These are phyloP conservation scores for Globodera ellingtonae DNA, from an alignment of 1,140 invertebrate genomes.

Conservation along the genomic window DNA sequence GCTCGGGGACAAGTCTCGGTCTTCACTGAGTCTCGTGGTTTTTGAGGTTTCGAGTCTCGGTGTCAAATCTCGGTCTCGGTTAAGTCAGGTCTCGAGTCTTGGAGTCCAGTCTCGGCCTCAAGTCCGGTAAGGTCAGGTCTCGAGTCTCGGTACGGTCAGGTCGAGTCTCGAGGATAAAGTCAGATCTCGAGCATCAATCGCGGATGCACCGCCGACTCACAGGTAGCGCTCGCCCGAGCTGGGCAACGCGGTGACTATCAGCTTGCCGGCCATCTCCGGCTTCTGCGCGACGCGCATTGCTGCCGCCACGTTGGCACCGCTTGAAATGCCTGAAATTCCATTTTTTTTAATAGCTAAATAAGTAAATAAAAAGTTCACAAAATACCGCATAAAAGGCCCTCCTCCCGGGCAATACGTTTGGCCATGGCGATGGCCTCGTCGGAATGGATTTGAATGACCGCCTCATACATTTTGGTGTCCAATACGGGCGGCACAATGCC, in stretches of 20 bases:
- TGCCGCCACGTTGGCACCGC: conserved; percentile 55
- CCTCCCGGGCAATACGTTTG: conserved; percentile 59
- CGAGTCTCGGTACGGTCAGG: too few relatives aligned
- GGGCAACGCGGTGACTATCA: conserved; percentile 63
- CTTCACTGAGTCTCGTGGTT: neutral
- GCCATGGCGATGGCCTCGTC: conserved; percentile 65
- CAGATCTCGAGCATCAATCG: conserved; percentile 2
- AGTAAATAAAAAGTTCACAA: neutral
- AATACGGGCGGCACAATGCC: conserved; percentile 57
- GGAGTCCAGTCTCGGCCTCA: neutral
- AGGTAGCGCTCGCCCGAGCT: conserved; percentile 63
- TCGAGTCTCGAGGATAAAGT: neutral
- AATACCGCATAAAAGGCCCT: conserved; percentile 61
- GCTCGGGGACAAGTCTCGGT: neutral
- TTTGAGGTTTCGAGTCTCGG: neutral
- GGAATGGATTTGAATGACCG: conserved; percentile 44
- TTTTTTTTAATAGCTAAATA: neutral
- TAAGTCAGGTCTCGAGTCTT: neutral
- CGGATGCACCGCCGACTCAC: conserved; percentile 22
- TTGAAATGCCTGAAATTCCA: conserved; percentile 56
- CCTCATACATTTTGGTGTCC: conserved; percentile 58
- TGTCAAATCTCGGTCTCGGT: neutral
- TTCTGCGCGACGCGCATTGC: conserved; percentile 47
- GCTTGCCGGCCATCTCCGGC: conserved; percentile 60
- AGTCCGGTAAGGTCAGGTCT: too few relatives aligned